Percentiles rank a stretch among this genome's conserved stretches.
phyloP scores from a whole-genome alignment of 2,797 vertebrate species.

The Crenuchus spilurus region DNA sequence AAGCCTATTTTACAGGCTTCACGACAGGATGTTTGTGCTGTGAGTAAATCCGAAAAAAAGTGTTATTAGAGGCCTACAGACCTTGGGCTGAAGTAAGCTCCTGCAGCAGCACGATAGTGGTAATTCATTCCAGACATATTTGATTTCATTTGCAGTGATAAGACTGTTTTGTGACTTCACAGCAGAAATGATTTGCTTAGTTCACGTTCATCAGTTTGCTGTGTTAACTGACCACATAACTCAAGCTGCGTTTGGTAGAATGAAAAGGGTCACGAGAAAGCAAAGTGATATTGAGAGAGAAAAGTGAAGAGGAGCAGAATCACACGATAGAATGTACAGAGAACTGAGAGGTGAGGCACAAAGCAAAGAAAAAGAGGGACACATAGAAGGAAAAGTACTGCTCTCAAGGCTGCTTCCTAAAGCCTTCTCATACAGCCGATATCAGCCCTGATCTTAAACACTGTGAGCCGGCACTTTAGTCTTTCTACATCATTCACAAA shows the following conservation, averaged over 20 bases:
- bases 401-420: background rate
- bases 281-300: slow-evolving; percentile 49
- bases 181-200: slow-evolving; percentile 34
- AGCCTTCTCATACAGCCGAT: too few relatives aligned
- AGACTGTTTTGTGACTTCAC: slow-evolving; percentile 33
- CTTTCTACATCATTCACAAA: too few relatives aligned
- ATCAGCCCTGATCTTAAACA: too few relatives aligned
- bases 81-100: slow-evolving; percentile 34
- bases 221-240: background rate
- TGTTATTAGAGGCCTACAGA: slow-evolving; percentile 52
- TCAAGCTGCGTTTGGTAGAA: slow-evolving; percentile 6
- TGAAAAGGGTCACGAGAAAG: slow-evolving; percentile 19
- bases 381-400: slow-evolving; percentile 48
- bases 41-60: slow-evolving; percentile 62
- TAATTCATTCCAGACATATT: slow-evolving; percentile 55
- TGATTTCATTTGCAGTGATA: slow-evolving; percentile 58
- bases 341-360: slow-evolving; percentile 7
- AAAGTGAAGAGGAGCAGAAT: slow-evolving; percentile 46
- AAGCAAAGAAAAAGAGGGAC: background rate
- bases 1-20: slow-evolving; percentile 75
- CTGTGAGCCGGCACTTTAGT: too few relatives aligned
- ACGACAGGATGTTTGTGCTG: slow-evolving; percentile 68
- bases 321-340: slow-evolving; percentile 33
- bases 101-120: slow-evolving; percentile 48
- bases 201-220: slow-evolving; percentile 36